phyloP scores from a whole-genome alignment of 2,113 vertebrate species.

The Petrocephalus zakoni region DNA sequence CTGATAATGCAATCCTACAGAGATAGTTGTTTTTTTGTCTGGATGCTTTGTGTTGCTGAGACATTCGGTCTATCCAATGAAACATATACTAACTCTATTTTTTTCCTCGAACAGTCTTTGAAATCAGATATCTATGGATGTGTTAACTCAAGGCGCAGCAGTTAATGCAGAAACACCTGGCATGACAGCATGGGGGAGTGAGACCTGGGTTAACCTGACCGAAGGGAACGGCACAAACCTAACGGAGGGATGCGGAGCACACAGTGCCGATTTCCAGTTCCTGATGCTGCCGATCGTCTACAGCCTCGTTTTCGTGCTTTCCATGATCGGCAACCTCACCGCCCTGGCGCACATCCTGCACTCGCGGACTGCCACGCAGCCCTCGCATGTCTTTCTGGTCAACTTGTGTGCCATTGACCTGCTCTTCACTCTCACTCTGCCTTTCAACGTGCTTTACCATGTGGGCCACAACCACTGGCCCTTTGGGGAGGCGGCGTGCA shows the following conservation, averaged over 20 bases:
- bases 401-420: constrained; percentile 58
- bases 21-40: background rate
- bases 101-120: background rate
- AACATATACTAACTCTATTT: background rate
- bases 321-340: constrained; percentile 23
- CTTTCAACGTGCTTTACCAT: constrained; percentile 54
- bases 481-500: constrained; percentile 53
- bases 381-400: constrained; percentile 34
- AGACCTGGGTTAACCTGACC: background rate
- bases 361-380: constrained; percentile 12
- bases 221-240: background rate
- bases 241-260: background rate
- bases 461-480: constrained; percentile 46
- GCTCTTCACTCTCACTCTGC: constrained; percentile 51
- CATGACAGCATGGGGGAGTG: background rate
- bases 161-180: background rate
- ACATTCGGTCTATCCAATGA: background rate
- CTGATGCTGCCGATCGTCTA: constrained; percentile 33
- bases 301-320: constrained; percentile 34
- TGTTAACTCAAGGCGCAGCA: too few relatives aligned
- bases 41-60: background rate
- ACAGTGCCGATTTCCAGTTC: constrained; percentile 34
- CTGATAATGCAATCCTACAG: background rate
- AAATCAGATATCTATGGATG: background rate
- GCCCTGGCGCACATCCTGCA: constrained; percentile 30